Evolutionary conservation across 2,888 invertebrate species (phyloP), one percentile per base, ranked within the genome.

Genomic region (Itoplectis maculator): DNA sequence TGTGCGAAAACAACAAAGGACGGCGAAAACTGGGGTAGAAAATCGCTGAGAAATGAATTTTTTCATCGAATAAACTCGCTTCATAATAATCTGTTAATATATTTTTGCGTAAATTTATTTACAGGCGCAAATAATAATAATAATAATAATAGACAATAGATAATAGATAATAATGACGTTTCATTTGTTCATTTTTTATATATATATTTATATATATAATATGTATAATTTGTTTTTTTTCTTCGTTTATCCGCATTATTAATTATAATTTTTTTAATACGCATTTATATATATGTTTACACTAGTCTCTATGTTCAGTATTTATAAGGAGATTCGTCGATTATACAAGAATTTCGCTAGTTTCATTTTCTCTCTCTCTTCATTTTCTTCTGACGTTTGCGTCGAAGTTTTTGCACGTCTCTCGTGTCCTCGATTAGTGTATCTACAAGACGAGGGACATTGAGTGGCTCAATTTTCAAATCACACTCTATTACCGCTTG

Each of bases 81-180:
- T 92, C 88, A 90, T 92, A 92, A 91, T 92, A 92, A 92, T 92
- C 88, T 92, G 90, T 91, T 91, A 89, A 92, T 92, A 92, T 92
- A 92, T 92, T 92, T 91, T 92, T 90, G 92, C 91, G 92, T 91
- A 88, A 89, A 91, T 90, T 88, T 92, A 92, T 92, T 87, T 92
- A 92, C 92, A 92, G 90, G 90, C 91, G 90, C 91, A 92, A 92
- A 92, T 92, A 90, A 92, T 92, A 91, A 89, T 91, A 89, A 84
- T 84, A 83, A 37, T 61, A 61, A 61, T 61, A 40, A 61, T 61
- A 61, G 81, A 79, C 78, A 84, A 82, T 84, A 81, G 76, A 84
- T 84, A 82, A 84, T 84, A 79, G 79, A 81, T 84, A 84, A 81
- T 79, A 84, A 82, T 84, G 79, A 76, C 80, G 78, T 84, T 82